These are phyloP conservation scores for Sarcophaga peregrina DNA, from an alignment of 1,140 invertebrate species.

Conservation along the genomic window DNA sequence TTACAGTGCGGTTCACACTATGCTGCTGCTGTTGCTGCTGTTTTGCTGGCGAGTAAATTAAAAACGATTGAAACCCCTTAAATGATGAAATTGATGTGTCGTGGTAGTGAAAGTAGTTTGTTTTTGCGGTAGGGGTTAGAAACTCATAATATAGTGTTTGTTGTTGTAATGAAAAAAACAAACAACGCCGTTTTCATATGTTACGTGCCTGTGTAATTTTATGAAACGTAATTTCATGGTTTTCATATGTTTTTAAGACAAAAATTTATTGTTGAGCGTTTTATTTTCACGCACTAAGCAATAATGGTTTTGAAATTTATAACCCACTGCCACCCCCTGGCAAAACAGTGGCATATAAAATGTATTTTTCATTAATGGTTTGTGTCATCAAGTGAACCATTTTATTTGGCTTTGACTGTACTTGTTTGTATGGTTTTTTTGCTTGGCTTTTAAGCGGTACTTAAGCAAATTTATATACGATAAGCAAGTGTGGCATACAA, in stretches of 20 bases:
- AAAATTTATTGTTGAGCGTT: not conserved
- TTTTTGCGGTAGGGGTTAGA: not conserved
- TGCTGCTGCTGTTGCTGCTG: not conserved
- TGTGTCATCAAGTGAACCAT: too few relatives aligned
- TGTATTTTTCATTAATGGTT: too few relatives aligned
- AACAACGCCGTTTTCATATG: not conserved
- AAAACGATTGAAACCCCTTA: conserved; percentile 5
- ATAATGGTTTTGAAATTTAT: conserved; percentile 10
- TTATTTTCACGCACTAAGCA: not conserved
- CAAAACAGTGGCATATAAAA: too few relatives aligned
- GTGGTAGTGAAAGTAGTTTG: not conserved
- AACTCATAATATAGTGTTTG: not conserved
- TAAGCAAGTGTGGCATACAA: too few relatives aligned
- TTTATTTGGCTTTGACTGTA: too few relatives aligned
- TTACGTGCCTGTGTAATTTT: conserved; percentile 1
- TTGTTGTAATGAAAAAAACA: not conserved
- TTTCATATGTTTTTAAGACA: conserved; percentile 1
- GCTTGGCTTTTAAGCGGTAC: too few relatives aligned
- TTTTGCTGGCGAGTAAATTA: not conserved
- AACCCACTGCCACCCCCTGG: not conserved
- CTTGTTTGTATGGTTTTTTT: too few relatives aligned
- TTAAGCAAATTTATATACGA: too few relatives aligned
- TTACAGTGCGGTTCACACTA: too few relatives aligned
- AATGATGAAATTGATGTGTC: not conserved
- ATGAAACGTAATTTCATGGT: conserved; percentile 21